Base-by-base conservation (phyloP, 2,797 vertebrate species). In the Spinus olivaceus region DNA sequence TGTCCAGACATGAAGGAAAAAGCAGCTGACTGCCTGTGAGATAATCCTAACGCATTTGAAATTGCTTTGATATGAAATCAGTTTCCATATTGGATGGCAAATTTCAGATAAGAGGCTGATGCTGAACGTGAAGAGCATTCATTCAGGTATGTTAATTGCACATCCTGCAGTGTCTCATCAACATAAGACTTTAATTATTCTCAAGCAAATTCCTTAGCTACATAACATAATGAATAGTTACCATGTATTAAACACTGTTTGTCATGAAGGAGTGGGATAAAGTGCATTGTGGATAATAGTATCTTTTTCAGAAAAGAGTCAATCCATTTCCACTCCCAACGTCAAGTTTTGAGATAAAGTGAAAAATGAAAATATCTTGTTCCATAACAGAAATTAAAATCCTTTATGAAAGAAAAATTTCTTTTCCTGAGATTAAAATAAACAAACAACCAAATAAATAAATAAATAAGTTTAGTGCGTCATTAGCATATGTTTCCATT, bases 341-440 rank as follows among this genome's bases (percentile, higher is more conserved):
- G 74, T 18, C 39, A 33, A 0, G 0, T 59, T 82, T 82, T 1
- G 1, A 73, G 17, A 25, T 5, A 50, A 17, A 82, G 11, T 24
- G 27, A 76, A 41, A 86, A 54, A 46, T 9, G 6, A 80, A 73
- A 74, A 59, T 47, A 28, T 32, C 5, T 16, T 59, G 10, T 3
- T 30, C 59, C 17, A 57, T 22, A 78, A 49, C 0, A 77, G 2
- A 11, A 56, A 49, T 41, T 37, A 71, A 71, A 74, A 37, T 23
- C 47, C 5, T 53, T 64, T 56, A 20, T 18, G 35, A 50, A 8
- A 33, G 3, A 3, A 30, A 63, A 56, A 2, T 15, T 44, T 5
- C 0, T 78, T 76, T 67, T 33, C 9, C 7, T 57, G 46, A 64
- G 5, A 46, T 20, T 11, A 33, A 12, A 51, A 66, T 9, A 53